Base-by-base conservation (phyloP, 1,140 invertebrate species). In the Acromyrmex echinatior region DNA sequence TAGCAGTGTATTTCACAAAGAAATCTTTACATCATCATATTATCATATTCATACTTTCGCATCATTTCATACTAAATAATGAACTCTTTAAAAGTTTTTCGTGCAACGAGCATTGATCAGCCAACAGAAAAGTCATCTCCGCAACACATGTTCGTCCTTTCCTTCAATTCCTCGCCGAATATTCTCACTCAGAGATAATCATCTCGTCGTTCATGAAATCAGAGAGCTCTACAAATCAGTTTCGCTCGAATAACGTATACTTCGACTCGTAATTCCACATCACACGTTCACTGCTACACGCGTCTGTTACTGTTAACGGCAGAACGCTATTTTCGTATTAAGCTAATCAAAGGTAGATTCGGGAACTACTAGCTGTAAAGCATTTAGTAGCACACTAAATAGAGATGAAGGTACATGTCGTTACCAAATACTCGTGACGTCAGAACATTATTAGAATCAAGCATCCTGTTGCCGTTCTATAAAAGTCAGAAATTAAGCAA, bases 401-500 rank as follows among this genome's bases (percentile, higher is more conserved):
- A 31, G 16, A 73, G 53, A 16, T 16, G 31, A 56, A 31, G 51
- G 7, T 9, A 45, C 39, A 62, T 28, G 9, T 35, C 39, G 5
- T 62, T 45, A 16, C 25, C 18, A 74, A 49, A n/a, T 76, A 35
- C n/a, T 82, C 53, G 10, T 18, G 31, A 18, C n/a, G 25, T 49
- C 35, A 14, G 56, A 74, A 51, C 80, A 28, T 31, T 49, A 18
- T 18, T 31, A 1, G 14, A 49, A 49, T 51, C 31, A 25, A 14
- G 16, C n/a, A 68, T 56, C 25, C 14, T 45, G 35, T 51, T 63
- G 45, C 4, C 16, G n/a, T 28, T 28, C 14, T 14, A 5, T 35
- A 25, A 84, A 49, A 51, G 18, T 74, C 68, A 70, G 14, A 49
- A 74, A 84, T 76, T 76, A 45, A 76, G 68, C 39, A 39, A 49